Conservation (phyloP, 2,888 invertebrate genomes). For the Sphaerophoria taeniata region DNA sequence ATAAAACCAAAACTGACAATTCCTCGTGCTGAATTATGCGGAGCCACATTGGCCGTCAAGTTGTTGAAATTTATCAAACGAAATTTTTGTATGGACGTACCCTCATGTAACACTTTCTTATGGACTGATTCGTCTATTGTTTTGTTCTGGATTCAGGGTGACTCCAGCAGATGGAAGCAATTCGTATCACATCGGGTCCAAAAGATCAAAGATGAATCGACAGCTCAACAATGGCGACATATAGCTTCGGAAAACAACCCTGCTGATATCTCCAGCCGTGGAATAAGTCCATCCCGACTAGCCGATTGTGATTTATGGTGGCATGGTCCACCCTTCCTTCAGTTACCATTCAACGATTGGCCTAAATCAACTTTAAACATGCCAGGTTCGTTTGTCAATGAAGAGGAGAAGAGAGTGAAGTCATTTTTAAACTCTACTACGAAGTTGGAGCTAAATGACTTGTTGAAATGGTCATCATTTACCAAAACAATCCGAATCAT, state of each 20-base stretch:
- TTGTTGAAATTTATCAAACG: no score
- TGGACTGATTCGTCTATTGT: conserved; percentile 42
- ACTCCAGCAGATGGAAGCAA: conserved; percentile 34
- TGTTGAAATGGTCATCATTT: no score
- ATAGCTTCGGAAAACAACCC: not conserved
- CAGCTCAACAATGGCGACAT: conserved; percentile 15
- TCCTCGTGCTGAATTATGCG: no score
- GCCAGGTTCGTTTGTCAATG: no score
- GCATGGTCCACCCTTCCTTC: conserved; percentile 20
- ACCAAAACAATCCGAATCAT: no score
- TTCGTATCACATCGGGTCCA: conserved; percentile 27
- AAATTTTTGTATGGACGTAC: no score
- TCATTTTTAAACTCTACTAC: no score
- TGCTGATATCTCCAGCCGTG: conserved; percentile 17
- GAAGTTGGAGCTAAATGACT: no score
- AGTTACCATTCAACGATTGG: conserved; percentile 18
- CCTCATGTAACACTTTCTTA: conserved; percentile 27
- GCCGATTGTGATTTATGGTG: conserved; percentile 21
- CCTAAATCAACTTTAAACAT: conserved; percentile 2
- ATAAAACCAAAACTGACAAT: no score
- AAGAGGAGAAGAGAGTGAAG: no score
- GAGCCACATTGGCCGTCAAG: no score
- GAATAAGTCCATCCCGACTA: conserved; percentile 22
- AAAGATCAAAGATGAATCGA: conserved; percentile 13
- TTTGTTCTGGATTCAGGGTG: conserved; percentile 26